These are phyloP conservation scores for Gordius sp. DNA, from an alignment of 2,888 invertebrate genomes.

Conservation along the genomic window DNA sequence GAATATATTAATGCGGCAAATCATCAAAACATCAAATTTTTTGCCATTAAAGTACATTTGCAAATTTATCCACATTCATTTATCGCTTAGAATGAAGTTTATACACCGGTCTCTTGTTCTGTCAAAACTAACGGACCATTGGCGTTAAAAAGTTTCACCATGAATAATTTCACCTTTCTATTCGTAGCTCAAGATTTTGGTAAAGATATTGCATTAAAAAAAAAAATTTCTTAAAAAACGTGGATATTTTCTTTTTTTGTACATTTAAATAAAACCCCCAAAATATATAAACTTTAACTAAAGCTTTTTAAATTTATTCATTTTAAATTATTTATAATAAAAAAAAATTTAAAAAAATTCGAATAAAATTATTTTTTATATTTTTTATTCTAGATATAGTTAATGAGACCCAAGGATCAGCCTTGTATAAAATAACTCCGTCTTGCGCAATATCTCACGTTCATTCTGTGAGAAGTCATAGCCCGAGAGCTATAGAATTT, in stretches of 20 bases:
- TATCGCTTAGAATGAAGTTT: not conserved
- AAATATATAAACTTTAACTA: no score
- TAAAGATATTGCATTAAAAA: not conserved
- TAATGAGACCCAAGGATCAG: conserved; percentile 2
- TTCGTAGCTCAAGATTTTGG: conserved; percentile 12
- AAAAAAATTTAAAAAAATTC: no score
- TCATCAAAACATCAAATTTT: not conserved
- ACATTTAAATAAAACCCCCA: no score
- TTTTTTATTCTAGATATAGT: conserved; percentile 1
- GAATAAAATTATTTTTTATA: no score
- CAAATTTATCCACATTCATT: not conserved
- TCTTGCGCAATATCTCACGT: not conserved
- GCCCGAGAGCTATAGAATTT: not conserved
- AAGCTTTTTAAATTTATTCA: no score
- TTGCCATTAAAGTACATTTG: not conserved
- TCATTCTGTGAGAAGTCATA: not conserved
- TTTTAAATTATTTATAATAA: no score
- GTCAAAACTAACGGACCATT: conserved; percentile 5
- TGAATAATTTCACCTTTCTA: conserved; percentile 1
- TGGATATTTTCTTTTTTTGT: no score
- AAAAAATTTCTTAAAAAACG: no score
- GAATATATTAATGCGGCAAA: not conserved
- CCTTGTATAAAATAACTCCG: not conserved
- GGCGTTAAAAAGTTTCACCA: not conserved
- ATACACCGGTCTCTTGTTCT: not conserved